Evolutionary conservation across 2,888 invertebrate species (phyloP), one percentile per base, ranked within the genome.

Genomic region (Tinea pellionella): DNA sequence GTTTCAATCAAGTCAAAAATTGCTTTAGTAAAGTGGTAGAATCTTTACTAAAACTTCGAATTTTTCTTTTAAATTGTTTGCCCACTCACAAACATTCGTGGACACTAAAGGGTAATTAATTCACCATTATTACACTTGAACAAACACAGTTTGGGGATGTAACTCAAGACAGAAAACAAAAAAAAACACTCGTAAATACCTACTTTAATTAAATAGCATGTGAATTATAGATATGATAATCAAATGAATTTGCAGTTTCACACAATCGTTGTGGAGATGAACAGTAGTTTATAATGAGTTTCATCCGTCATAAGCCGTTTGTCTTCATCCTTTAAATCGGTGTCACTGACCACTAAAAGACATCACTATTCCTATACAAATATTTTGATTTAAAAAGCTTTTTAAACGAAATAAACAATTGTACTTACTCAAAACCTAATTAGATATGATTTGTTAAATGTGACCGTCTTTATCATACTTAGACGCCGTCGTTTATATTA

Each of bases 251-350:
- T 47, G 47, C 47, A 15, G n/a, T 4, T 47, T 47, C n/a, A 47
- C 13, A 47, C 47, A 9, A 16, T 16, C 13, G 15, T 15, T n/a
- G 47, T 13, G 16, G 47, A 47, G 2, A 15, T 47, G 47, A 47
- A 9, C 47, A 8, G n/a, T n/a, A n/a, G n/a, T 16, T 47, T 2
- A n/a, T n/a, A 47, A 47, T 47, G 15, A 15, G 47, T 6, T n/a
- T 47, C 47, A 47, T 47, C 47, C 47, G 47, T 47, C 16, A 47
- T 47, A 16, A 47, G 15, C 47, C 47, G 15, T 47, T 47, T 47
- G 47, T 47, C 47, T 47, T 47, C 47, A 47, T 47, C 47, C 6
- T n/a, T n/a, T 47, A n/a, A 12, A 16, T 47, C 16, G 6, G 47
- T 47, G 47, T 47, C 47, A 47, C 47, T 41, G 41, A 41, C 41